Conservation (phyloP, 2,888 invertebrate species). For the Plebejus melissa region DNA sequence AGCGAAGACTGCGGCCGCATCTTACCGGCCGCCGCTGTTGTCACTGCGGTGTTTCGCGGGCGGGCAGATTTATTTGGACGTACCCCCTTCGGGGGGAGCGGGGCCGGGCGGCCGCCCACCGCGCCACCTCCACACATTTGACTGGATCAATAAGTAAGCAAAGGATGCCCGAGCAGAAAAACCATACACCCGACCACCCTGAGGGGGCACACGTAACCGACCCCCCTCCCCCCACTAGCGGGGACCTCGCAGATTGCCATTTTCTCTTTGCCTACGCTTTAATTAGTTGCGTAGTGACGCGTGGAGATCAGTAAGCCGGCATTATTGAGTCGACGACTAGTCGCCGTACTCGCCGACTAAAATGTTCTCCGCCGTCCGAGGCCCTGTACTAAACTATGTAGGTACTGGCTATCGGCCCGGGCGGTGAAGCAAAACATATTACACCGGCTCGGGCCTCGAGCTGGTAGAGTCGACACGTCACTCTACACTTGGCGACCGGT, state of each 20-base stretch:
- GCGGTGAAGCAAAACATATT: neutral
- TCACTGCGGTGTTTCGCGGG: slow-evolving; percentile 80
- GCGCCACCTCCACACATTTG: slow-evolving; percentile 80
- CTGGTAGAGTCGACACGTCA: slow-evolving; percentile 34
- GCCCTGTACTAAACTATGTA: too few relatives aligned
- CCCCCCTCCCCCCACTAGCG: slow-evolving; percentile 68
- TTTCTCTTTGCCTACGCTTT: slow-evolving; percentile 80
- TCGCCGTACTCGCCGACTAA: slow-evolving; percentile 31
- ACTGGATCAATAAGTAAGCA: slow-evolving; percentile 81
- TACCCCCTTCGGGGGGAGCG: slow-evolving; percentile 68
- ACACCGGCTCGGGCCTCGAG: neutral
- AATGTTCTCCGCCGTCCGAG: neutral
- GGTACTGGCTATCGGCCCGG: neutral
- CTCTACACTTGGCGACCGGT: slow-evolving; percentile 38
- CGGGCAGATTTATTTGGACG: slow-evolving; percentile 80
- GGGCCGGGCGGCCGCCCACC: slow-evolving; percentile 72
- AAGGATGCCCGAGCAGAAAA: slow-evolving; percentile 81
- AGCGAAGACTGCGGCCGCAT: slow-evolving; percentile 72
- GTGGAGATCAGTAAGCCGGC: slow-evolving; percentile 72
- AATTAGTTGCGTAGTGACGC: slow-evolving; percentile 80
- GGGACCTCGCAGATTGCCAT: slow-evolving; percentile 78
- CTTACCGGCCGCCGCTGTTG: slow-evolving; percentile 75
- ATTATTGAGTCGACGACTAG: slow-evolving; percentile 62
- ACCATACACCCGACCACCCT: slow-evolving; percentile 79
- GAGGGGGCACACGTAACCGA: slow-evolving; percentile 79